phyloP scores from a whole-genome alignment of 2,888 invertebrate species.

The Rosalia funebris region DNA sequence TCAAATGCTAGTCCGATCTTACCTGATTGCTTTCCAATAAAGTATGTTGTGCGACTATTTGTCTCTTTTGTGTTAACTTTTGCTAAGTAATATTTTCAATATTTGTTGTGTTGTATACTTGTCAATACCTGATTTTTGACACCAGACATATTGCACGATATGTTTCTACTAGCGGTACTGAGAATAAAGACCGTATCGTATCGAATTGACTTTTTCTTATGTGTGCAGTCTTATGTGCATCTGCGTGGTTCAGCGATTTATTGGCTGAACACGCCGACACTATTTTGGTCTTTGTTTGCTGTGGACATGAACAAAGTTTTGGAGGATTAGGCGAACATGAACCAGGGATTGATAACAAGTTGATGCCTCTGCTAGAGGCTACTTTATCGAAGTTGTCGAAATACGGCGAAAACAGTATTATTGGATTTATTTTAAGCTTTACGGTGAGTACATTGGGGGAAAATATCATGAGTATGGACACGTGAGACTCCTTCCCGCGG shows the following conservation, averaged over 20 bases:
- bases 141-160: constrained; percentile 49
- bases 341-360: too few relatives aligned
- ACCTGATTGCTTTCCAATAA: constrained; percentile 47
- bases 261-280: constrained; percentile 99
- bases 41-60: constrained; percentile 39
- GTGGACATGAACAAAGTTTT: constrained; percentile 99
- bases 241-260: constrained; percentile 99
- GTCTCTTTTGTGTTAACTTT: constrained; percentile 32
- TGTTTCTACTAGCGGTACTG: constrained; percentile 17
- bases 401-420: too few relatives aligned
- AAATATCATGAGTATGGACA: too few relatives aligned
- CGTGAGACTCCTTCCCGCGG: constrained; percentile 99
- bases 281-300: constrained; percentile 99
- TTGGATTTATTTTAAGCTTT: too few relatives aligned
- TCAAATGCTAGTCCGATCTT: constrained; percentile 31
- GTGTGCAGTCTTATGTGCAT: constrained; percentile 90
- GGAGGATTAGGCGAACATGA: constrained; percentile 92
- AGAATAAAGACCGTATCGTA: background rate
- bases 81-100: constrained; percentile 27
- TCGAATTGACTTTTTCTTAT: constrained; percentile 19
- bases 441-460: too few relatives aligned
- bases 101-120: constrained; percentile 48
- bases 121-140: constrained; percentile 61
- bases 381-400: too few relatives aligned
- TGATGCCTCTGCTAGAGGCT: too few relatives aligned